Evolutionary conservation across 2,888 invertebrate genomes (phyloP).

Genomic region (Drosophila emarginata): DNA sequence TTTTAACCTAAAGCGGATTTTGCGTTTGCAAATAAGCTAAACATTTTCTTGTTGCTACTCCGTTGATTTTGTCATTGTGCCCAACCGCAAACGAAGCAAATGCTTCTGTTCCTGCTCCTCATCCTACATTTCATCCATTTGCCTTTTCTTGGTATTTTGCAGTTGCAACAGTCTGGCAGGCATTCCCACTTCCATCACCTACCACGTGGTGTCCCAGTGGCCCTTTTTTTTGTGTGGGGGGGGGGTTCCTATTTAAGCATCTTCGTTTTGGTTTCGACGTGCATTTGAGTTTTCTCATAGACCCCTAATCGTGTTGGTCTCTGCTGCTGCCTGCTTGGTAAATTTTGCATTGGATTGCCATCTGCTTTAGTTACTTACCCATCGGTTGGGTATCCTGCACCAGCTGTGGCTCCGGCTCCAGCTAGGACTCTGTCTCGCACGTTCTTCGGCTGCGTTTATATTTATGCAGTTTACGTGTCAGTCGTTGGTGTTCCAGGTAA

Average conservation of each 20-base stretch:
- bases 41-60: conserved; percentile 21
- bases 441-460: conserved; percentile 70
- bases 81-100: neutral
- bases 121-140: neutral
- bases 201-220: neutral
- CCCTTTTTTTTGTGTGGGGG: neutral
- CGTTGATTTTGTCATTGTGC: conserved; percentile 8
- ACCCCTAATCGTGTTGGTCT: conserved; percentile 32
- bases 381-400: conserved; percentile 1
- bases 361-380: conserved; percentile 33
- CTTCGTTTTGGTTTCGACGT: conserved; percentile 3
- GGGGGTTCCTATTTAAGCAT: neutral
- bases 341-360: conserved; percentile 46
- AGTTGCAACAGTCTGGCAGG: neutral
- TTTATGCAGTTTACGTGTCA: conserved; percentile 74
- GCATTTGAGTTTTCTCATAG: conserved; percentile 14
- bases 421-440: conserved; percentile 47
- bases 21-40: conserved; percentile 48
- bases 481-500: conserved; percentile 38
- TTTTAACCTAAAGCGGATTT: conserved; percentile 52
- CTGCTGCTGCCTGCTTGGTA: conserved; percentile 24
- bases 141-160: neutral
- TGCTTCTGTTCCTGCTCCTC: neutral
- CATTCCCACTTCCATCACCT: neutral
- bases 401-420: conserved; percentile 16